Percentiles rank a stretch among this genome's conserved stretches.
Conservation (phyloP, 1,140 invertebrate species). For the Hycleus phaleratus region DNA sequence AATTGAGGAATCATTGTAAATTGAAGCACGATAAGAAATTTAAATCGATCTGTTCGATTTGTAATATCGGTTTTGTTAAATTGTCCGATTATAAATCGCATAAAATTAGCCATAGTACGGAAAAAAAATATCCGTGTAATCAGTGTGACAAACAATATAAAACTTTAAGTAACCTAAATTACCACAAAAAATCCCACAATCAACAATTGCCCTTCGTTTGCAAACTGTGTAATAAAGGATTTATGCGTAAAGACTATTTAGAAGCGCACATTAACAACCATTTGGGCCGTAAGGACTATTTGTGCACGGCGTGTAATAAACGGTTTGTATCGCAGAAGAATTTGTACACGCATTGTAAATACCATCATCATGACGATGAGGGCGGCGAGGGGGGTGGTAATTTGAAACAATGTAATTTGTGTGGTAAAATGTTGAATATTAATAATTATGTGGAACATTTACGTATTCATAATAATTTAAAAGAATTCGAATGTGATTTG, state of each 20-base stretch:
- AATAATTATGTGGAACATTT: conserved; percentile 34
- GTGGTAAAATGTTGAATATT: conserved; percentile 28
- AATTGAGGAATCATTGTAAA: conserved; percentile 34
- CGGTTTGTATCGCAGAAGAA: conserved; percentile 36
- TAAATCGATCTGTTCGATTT: conserved; percentile 34
- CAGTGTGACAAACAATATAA: conserved; percentile 32
- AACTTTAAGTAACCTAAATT: conserved; percentile 36
- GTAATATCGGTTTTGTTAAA: conserved; percentile 37
- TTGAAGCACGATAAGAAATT: conserved; percentile 38
- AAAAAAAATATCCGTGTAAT: conserved; percentile 35
- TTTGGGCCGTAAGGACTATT: conserved; percentile 34
- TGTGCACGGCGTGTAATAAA: conserved; percentile 30
- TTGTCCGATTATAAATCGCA: conserved; percentile 35
- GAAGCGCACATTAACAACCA: conserved; percentile 36
- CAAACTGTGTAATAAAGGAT: conserved; percentile 34
- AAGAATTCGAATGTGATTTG: conserved; percentile 32
- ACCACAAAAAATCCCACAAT: conserved; percentile 37
- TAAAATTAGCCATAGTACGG: conserved; percentile 31
- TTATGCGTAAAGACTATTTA: conserved; percentile 35
- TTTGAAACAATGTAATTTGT: conserved; percentile 29
- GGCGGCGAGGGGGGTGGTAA: conserved; percentile 1
- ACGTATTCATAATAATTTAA: conserved; percentile 32
- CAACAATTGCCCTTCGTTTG: conserved; percentile 30
- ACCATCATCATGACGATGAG: conserved; percentile 17
- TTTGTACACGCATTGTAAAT: conserved; percentile 35